These are phyloP conservation scores for Sciaenops ocellatus DNA, from an alignment of 2,797 vertebrate genomes.

Conservation along the genomic window DNA sequence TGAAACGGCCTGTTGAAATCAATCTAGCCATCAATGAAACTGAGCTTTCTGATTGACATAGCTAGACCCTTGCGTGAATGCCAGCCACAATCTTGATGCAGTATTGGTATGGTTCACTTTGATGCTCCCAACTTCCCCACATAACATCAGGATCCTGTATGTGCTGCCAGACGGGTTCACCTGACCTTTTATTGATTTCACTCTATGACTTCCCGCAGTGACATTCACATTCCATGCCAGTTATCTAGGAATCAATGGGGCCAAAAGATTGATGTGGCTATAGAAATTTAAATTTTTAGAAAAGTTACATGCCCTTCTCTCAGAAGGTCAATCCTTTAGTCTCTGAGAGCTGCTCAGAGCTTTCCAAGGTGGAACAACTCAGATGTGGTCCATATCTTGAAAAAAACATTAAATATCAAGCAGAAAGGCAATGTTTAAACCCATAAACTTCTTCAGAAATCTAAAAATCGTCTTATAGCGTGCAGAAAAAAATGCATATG, in stretches of 20 bases:
- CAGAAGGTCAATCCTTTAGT: conserved; percentile 75
- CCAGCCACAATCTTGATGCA: conserved; percentile 76
- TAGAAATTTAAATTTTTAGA: conserved; percentile 83
- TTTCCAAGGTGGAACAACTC: conserved; percentile 38
- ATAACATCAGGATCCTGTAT: conserved; percentile 64
- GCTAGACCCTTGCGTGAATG: conserved; percentile 76
- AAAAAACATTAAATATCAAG: conserved; percentile 21
- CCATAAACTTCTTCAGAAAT: conserved; percentile 5
- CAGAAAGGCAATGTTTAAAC: conserved; percentile 26
- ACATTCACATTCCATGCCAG: conserved; percentile 86
- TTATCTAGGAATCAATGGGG: conserved; percentile 86
- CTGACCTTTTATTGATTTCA: conserved; percentile 88
- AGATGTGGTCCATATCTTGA: conserved; percentile 15
- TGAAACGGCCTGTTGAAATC: conserved; percentile 80
- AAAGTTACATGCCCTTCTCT: conserved; percentile 71
- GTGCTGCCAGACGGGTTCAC: conserved; percentile 76
- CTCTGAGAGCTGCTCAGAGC: conserved; percentile 20
- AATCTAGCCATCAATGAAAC: conserved; percentile 81
- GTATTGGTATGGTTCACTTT: conserved; percentile 80
- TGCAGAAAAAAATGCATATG: not conserved
- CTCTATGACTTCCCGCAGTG: conserved; percentile 85
- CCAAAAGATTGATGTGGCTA: conserved; percentile 83
- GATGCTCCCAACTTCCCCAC: conserved; percentile 78
- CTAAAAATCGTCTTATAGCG: not conserved
- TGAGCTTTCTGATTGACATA: conserved; percentile 78